Conservation (phyloP, 2,888 invertebrate species). For the Lacanobia oleracea region DNA sequence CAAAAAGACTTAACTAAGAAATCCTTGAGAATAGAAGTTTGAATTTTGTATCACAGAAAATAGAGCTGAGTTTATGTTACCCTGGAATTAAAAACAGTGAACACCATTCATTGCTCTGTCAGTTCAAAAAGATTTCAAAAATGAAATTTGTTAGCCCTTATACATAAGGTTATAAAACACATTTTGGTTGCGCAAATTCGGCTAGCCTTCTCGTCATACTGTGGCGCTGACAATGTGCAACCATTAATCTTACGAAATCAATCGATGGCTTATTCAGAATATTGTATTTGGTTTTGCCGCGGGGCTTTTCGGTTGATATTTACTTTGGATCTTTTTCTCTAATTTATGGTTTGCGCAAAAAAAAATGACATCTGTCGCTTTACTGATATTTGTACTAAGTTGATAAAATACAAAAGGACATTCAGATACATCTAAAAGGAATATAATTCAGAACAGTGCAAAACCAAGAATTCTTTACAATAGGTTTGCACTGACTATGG, state of each 20-base stretch:
- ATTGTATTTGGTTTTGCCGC: slow-evolving; percentile 89
- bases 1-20: slow-evolving; percentile 65
- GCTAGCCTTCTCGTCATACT: slow-evolving; percentile 82
- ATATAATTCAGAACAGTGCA: slow-evolving; percentile 1
- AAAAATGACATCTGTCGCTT: slow-evolving; percentile 86
- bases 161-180: slow-evolving; percentile 76
- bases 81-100: slow-evolving; percentile 71
- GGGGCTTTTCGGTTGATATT: slow-evolving; percentile 87
- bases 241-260: slow-evolving; percentile 91
- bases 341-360: slow-evolving; percentile 84
- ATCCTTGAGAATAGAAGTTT: slow-evolving; percentile 52
- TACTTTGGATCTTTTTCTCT: slow-evolving; percentile 89
- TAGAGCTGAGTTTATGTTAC: slow-evolving; percentile 67
- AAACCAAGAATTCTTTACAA: not conserved
- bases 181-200: slow-evolving; percentile 82
- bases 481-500: not conserved
- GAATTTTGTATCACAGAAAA: slow-evolving; percentile 52
- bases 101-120: slow-evolving; percentile 82
- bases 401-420: slow-evolving; percentile 64
- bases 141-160: slow-evolving; percentile 81
- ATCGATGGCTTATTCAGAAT: slow-evolving; percentile 91
- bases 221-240: slow-evolving; percentile 89
- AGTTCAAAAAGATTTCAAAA: slow-evolving; percentile 82
- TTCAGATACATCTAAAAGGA: slow-evolving; percentile 37
- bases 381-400: slow-evolving; percentile 63